Percentiles rank a stretch among this genome's conserved stretches.
Evolutionary conservation across 1,140 invertebrate species (phyloP).

Genomic region (Microplitis mediator): DNA sequence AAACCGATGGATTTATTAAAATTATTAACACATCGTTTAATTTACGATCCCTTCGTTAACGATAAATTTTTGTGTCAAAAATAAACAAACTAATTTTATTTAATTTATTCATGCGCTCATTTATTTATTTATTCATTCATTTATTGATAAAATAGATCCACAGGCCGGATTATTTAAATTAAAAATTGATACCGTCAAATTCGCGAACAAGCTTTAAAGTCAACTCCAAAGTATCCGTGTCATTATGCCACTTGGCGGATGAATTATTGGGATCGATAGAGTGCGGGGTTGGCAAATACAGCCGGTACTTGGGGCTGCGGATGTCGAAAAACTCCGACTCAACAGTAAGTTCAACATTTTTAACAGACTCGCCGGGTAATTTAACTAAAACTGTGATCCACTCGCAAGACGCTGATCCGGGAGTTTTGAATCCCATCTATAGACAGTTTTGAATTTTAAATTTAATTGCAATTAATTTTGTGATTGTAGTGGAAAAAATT

Average conservation of each 20-base stretch:
- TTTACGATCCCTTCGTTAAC: no score
- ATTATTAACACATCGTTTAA: no score
- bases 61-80: background rate
- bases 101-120: no score
- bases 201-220: slow-evolving; percentile 75
- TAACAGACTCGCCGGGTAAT: slow-evolving; percentile 73
- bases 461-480: background rate
- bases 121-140: no score
- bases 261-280: slow-evolving; percentile 78
- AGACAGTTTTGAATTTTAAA: slow-evolving; percentile 31
- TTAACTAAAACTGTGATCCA: slow-evolving; percentile 78
- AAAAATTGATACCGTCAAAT: slow-evolving; percentile 85
- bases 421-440: slow-evolving; percentile 84
- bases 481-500: slow-evolving; percentile 32
- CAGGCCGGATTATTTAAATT: slow-evolving; percentile 43
- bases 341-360: slow-evolving; percentile 74
- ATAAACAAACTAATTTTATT: no score
- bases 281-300: slow-evolving; percentile 79
- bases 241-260: slow-evolving; percentile 78
- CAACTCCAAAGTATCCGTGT: slow-evolving; percentile 70
- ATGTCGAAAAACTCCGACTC: slow-evolving; percentile 72
- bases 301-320: slow-evolving; percentile 68
- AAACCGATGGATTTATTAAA: no score
- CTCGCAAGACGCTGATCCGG: slow-evolving; percentile 82
- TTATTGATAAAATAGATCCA: background rate